Base-by-base conservation (phyloP, 2,888 invertebrate genomes). In the Plutella xylostella region DNA sequence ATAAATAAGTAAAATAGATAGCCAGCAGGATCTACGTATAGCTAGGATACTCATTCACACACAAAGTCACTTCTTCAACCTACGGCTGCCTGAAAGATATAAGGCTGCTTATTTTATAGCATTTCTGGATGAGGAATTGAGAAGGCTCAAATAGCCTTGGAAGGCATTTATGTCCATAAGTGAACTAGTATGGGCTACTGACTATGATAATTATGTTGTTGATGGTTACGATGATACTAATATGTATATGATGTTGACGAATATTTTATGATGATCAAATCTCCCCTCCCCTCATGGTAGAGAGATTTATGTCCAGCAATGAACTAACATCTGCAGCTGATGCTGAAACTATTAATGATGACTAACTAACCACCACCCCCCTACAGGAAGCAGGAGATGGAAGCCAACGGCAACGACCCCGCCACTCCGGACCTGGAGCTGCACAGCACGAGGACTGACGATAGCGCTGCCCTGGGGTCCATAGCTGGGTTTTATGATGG, bases 401-500 rank as follows among this genome's bases (percentile, higher is more conserved):
- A 56, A 49, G 48, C 68, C 0, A 82, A 82, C 54, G 77, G 79
- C 0, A 80, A 80, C 43, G 75, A 82, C 35, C 65, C 72, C 0
- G 45, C 55, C 3, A 56, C 60, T 0, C 57, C 72, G 4, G 46
- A 51, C 19, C 44, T 46, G 4, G 54, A 55, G 42, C 50, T 59
- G 17, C 18, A 14, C 1, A 61, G 14, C 31, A 19, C 30, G 6
- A 9, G 17, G 12, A 41, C 30, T n/a, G 7, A 19, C 1, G 34
- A 11, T 9, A 22, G 11, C 1, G 7, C 17, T 4, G 19, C 33
- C 17, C 14, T 62, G 0, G 76, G 76, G 40, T 61, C 75, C 21
- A 68, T 82, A n/a, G 64, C 72, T 0, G 75, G 73, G 52, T 88
- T 86, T 63, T 89, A 85, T 63, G 73, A 85, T 2, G 86, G 80